A percentile compares a stretch with the other conserved stretches of the same genome.
Evolutionary conservation across 92 coral and sea anemone species (phyloP).

Genomic region (Porites evermanni): DNA sequence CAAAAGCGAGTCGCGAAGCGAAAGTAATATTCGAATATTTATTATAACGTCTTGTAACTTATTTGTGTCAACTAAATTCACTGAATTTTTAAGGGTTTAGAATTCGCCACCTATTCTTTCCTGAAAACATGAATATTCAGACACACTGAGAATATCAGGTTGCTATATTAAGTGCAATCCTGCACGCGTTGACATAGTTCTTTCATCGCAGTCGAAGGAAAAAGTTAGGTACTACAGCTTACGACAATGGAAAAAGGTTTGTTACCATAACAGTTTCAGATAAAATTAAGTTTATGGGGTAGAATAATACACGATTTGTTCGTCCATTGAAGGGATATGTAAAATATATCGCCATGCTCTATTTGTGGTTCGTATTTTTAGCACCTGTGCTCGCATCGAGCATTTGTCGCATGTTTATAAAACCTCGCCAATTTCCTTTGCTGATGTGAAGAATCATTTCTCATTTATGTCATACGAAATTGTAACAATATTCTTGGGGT

Average conservation of each 20-base stretch:
- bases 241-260: constrained; percentile 22
- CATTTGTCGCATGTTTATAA: too few species aligned
- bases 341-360: not conserved
- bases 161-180: not conserved
- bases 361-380: too few species aligned
- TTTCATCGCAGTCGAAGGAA: not conserved
- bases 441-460: not conserved
- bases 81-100: too few species aligned
- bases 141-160: not conserved
- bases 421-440: not conserved
- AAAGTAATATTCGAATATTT: too few species aligned
- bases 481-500: not conserved
- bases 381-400: not conserved
- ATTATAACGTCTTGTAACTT: too few species aligned
- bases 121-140: not conserved
- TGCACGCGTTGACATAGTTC: not conserved
- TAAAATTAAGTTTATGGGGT: not conserved
- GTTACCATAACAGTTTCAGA: not conserved
- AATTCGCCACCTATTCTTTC: not conserved
- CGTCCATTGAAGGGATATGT: not conserved
- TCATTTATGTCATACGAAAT: not conserved
- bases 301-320: not conserved
- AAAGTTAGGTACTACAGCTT: not conserved
- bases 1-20: too few species aligned
- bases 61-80: too few species aligned